Conservation (phyloP, 2,113 vertebrate genomes). For the Maccullochella peelii region DNA sequence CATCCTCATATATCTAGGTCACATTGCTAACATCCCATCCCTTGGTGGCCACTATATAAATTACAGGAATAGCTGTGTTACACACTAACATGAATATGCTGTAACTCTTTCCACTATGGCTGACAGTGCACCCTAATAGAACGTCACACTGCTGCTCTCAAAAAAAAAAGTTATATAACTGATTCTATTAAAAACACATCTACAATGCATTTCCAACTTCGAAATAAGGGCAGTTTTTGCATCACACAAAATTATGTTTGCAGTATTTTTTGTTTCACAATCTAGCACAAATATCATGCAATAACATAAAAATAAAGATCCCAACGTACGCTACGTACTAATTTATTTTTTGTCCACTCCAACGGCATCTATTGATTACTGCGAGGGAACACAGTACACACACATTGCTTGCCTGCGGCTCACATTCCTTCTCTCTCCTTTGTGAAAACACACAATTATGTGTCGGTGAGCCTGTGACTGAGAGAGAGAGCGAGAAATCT, state of each 20-base stretch:
- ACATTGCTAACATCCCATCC: conserved; percentile 37
- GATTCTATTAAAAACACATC: conserved; percentile 47
- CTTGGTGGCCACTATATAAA: conserved; percentile 58
- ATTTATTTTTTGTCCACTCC: conserved; percentile 32
- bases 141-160: conserved; percentile 26
- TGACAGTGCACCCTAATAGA: conserved; percentile 33
- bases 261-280: background rate
- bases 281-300: background rate
- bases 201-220: conserved; percentile 19
- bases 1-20: conserved; percentile 62
- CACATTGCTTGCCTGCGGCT: conserved; percentile 53
- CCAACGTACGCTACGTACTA: background rate
- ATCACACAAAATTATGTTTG: conserved; percentile 9
- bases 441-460: conserved; percentile 74
- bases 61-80: conserved; percentile 44
- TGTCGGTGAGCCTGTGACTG: conserved; percentile 70
- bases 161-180: conserved; percentile 45
- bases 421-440: conserved; percentile 65
- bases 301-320: conserved; percentile 23
- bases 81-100: conserved; percentile 33
- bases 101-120: conserved; percentile 33
- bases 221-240: conserved; percentile 18
- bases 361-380: conserved; percentile 63
- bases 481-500: conserved; percentile 63
- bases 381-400: conserved; percentile 47